Evolutionary conservation across 2,888 invertebrate species (phyloP).

Genomic region (Celastrina argiolus): DNA sequence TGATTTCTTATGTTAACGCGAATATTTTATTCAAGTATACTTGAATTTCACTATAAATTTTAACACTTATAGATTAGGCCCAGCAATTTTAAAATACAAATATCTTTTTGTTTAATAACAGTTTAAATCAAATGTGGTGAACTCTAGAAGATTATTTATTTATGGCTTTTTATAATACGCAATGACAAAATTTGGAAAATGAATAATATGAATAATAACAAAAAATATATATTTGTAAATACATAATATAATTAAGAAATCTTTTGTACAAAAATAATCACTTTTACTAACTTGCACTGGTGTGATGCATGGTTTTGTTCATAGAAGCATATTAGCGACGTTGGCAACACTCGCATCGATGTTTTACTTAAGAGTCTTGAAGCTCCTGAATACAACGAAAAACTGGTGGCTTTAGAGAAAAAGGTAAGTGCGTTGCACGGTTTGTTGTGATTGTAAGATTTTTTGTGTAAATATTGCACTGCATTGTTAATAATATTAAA

Average conservation of each 20-base stretch:
- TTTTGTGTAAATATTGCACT: slow-evolving; percentile 1
- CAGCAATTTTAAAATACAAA: no score
- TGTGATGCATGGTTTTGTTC: slow-evolving; percentile 66
- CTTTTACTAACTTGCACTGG: slow-evolving; percentile 53
- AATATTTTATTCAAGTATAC: no score
- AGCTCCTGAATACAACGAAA: slow-evolving; percentile 69
- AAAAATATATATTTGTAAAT: no score
- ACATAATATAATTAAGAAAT: neutral
- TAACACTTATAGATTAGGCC: no score
- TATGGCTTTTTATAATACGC: no score
- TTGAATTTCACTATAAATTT: no score
- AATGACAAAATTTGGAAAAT: no score
- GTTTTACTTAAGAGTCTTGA: slow-evolving; percentile 59
- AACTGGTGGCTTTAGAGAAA: slow-evolving; percentile 64
- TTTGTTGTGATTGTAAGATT: slow-evolving; percentile 12
- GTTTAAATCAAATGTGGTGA: no score
- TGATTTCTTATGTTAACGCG: no score
- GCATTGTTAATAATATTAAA: neutral
- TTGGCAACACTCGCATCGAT: slow-evolving; percentile 53
- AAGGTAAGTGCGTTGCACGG: slow-evolving; percentile 51
- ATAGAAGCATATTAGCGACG: slow-evolving; percentile 64
- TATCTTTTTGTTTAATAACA: no score
- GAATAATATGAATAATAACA: no score
- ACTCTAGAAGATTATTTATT: no score
- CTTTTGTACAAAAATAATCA: slow-evolving; percentile 20